phyloP scores from a whole-genome alignment of 2,113 vertebrate genomes.

The Miniopterus natalensis region DNA sequence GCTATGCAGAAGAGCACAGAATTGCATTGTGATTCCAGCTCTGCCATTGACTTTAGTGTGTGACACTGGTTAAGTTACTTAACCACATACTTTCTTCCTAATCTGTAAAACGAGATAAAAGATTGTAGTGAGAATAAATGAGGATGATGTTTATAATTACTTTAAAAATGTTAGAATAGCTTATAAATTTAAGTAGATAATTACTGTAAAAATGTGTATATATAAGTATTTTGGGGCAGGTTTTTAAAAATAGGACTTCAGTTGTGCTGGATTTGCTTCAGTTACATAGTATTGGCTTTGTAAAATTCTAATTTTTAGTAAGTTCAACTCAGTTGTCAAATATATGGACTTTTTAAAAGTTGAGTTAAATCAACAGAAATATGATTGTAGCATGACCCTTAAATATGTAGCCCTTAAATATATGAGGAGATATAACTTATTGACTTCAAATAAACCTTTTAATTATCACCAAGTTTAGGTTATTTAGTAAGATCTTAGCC shows the following conservation, averaged over 20 bases:
- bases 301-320: background rate
- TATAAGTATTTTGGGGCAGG: background rate
- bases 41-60: background rate
- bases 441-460: background rate
- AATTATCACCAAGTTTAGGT: background rate
- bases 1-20: background rate
- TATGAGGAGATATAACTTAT: background rate
- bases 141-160: background rate
- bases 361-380: background rate
- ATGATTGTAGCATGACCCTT: background rate
- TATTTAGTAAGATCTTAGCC: background rate
- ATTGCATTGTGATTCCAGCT: background rate
- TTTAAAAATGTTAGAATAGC: background rate
- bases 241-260: background rate
- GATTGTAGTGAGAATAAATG: background rate
- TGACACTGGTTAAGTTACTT: background rate
- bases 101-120: background rate
- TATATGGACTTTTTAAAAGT: background rate
- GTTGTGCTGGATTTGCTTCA: background rate
- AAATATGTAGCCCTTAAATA: background rate
- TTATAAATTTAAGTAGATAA: background rate
- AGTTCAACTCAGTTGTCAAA: conserved; percentile 26
- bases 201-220: background rate
- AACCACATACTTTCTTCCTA: background rate
- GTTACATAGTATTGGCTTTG: background rate